Evolutionary conservation across 2,113 vertebrate genomes (phyloP).

Genomic region (Montifringilla adamsi): DNA sequence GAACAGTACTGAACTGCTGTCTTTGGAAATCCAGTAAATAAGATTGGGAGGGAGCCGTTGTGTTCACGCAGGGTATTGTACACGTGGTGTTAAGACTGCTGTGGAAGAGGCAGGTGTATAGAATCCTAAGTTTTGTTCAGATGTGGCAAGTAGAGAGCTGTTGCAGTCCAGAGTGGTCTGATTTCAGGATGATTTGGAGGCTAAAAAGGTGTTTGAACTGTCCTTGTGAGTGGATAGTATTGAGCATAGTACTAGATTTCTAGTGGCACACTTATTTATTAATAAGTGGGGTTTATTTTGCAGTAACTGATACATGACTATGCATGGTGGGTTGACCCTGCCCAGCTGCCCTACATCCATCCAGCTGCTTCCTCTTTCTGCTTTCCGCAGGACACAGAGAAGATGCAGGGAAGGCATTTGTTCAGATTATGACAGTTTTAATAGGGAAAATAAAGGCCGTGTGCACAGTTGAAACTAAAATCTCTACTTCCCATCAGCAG

Average conservation of each 20-base stretch:
- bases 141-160: background rate
- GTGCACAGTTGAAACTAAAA: background rate
- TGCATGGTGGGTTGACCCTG: background rate
- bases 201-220: background rate
- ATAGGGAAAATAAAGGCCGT: background rate
- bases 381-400: background rate
- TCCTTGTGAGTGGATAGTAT: too few species aligned
- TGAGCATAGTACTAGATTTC: background rate
- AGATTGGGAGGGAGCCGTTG: rapidly evolving
- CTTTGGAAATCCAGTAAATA: background rate
- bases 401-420: background rate
- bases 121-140: background rate
- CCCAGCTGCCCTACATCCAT: background rate
- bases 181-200: background rate
- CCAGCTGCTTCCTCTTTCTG: background rate
- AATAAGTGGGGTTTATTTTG: background rate
- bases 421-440: background rate
- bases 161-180: background rate
- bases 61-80: background rate
- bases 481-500: background rate
- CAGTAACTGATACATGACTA: background rate
- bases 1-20: background rate
- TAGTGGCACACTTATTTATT: too few species aligned
- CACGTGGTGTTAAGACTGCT: rapidly evolving
- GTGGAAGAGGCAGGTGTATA: background rate